Conservation (phyloP, 2,888 invertebrate species). For the Orthosia gothica region DNA sequence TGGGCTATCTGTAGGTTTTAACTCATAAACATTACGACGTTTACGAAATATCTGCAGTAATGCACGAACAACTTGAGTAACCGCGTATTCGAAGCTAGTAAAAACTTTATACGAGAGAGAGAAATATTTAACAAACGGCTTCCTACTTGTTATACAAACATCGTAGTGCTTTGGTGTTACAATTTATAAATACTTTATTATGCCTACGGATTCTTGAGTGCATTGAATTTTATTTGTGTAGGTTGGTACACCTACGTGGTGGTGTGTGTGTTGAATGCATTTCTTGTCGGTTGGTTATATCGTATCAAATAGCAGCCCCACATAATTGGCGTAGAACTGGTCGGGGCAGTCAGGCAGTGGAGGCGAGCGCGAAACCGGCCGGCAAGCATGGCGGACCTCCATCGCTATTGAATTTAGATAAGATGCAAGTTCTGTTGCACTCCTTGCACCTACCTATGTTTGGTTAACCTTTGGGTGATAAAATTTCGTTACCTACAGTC, state of each 20-base stretch:
- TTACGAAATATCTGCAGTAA: constrained; percentile 33
- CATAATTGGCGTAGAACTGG: constrained; percentile 76
- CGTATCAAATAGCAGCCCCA: constrained; percentile 74
- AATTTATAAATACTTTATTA: constrained; percentile 51
- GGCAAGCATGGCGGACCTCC: constrained; percentile 62
- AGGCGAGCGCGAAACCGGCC: constrained; percentile 77
- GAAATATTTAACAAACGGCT: constrained; percentile 25
- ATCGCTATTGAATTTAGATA: constrained; percentile 79
- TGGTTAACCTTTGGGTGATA: constrained; percentile 22
- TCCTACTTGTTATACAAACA: constrained; percentile 11
- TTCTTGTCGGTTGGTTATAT: constrained; percentile 76
- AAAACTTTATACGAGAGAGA: constrained; percentile 38
- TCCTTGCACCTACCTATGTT: constrained; percentile 44
- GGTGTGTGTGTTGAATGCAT: constrained; percentile 71
- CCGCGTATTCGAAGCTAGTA: constrained; percentile 9
- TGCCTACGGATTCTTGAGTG: constrained; percentile 45
- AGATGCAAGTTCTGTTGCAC: constrained; percentile 69
- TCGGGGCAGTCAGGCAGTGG: constrained; percentile 64
- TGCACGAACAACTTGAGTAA: constrained; percentile 35
- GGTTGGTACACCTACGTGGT: constrained; percentile 60
- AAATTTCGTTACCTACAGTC: constrained; percentile 7
- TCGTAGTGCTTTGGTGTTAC: constrained; percentile 30
- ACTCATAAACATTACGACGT: constrained; percentile 5
- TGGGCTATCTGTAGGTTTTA: constrained; percentile 15
- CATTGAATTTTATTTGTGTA: constrained; percentile 63